Conservation (phyloP, 2,888 invertebrate species). For the Diploptera punctata region DNA sequence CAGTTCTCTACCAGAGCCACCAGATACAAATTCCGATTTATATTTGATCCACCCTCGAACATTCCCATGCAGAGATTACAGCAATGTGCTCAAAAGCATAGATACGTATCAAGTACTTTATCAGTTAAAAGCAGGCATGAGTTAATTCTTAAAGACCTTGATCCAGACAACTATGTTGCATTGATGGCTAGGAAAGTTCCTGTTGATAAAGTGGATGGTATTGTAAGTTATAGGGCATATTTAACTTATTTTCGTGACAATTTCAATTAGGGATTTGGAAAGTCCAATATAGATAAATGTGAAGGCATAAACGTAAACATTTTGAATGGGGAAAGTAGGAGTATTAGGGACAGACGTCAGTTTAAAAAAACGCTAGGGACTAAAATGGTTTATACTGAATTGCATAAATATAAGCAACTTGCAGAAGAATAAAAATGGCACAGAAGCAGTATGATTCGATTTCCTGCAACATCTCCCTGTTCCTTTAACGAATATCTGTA, state of each 20-base stretch:
- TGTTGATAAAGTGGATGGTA: not conserved
- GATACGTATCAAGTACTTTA: not conserved
- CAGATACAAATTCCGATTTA: no score
- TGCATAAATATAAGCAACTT: not conserved
- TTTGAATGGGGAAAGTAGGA: not conserved
- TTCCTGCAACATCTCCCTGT: not conserved
- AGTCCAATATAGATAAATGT: not conserved
- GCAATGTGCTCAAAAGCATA: not conserved
- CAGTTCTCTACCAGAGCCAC: no score
- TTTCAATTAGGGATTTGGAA: not conserved
- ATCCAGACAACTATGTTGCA: not conserved
- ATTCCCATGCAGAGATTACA: not conserved
- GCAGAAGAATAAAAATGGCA: not conserved
- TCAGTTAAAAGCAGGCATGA: not conserved
- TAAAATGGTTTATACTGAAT: no score
- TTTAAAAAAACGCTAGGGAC: no score
- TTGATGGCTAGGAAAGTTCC: not conserved
- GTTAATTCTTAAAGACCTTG: not conserved
- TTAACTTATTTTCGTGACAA: not conserved
- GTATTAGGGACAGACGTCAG: not conserved
- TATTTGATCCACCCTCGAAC: not conserved
- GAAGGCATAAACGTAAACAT: not conserved
- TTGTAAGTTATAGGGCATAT: not conserved
- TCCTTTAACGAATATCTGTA: not conserved
- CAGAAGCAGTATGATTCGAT: not conserved